Base-by-base conservation (phyloP, 1,140 invertebrate species). In the Leptopilina boulardi region DNA sequence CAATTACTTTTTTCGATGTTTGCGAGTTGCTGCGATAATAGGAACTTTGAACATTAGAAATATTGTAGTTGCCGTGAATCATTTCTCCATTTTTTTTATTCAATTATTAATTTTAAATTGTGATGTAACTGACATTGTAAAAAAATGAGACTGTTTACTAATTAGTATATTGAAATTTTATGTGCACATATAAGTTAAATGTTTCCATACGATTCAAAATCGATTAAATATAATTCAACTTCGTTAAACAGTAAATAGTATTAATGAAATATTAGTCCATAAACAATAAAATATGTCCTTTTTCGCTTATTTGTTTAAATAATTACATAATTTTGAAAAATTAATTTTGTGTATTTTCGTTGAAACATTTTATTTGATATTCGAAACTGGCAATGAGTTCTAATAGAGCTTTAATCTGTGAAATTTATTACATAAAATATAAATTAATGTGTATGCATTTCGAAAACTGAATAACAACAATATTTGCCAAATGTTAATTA, bases 221-320 rank as follows among this genome's bases (percentile, higher is more conserved):
- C 59, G 23, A 66, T 30, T 15, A 3, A 34, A 66, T 66, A 30
- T 11, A 66, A 15, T 30, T 66, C 5, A 23, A 13, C 15, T 66
- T 66, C 59, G 59, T 66, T 66, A 34, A 66, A 66, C 26, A 66
- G 26, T n/a, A 66, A 66, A 30, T 34, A 10, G 26, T 10, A n/a
- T n/a, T n/a, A 0, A 30, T 66, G 26, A 66, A 34, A 66, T 6
- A 30, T 30, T 34, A 30, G 34, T 30, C n/a, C 21, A 2, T 6
- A 15, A 2, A 15, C 3, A 3, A 34, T 30, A 66, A 15, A 59
- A 19, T n/a, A 59, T 26, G 13, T 30, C 13, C 56, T 0, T n/a
- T n/a, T 11, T 66, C 11, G 10, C 21, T 15, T 66, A 23, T 66
- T 66, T 66, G 21, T 23, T 15, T 13, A 66, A 59, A 66, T 66